Evolutionary conservation across 1,140 invertebrate species (phyloP), one percentile per base, ranked within the genome.

Genomic region (Tribolium castaneum): DNA sequence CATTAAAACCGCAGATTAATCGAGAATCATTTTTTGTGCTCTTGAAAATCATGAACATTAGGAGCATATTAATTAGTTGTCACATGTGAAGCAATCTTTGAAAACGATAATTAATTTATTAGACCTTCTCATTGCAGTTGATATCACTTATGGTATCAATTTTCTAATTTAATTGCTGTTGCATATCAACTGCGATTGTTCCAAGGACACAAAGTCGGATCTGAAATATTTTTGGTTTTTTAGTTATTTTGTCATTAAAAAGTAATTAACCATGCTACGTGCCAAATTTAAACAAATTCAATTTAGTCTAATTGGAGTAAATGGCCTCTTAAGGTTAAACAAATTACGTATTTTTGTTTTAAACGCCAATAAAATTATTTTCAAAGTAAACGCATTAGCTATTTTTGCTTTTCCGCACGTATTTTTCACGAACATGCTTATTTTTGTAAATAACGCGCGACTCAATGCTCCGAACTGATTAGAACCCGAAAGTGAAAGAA

Each of bases 311-410:
- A 66, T 66, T 9, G 14, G 34, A 66, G 19, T 76, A 76, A 70
- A 50, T 76, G 75, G 59, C 75, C 75, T 76, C 39, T 35, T 25
- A 51, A 76, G 75, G 59, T 75, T 75, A 59, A 45, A 66, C 62
- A 76, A 76, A 70, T 76, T 59, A 39, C 70, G n/a, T 49, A 51
- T 35, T 49, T 62, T 75, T 76, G 13, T 13, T 50, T 16, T 16
- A 25, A 66, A 76, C 56, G 56, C 51, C 14, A 66, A 70, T 66
- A 66, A 76, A 45, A 66, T 16, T 56, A 66, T 7, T 22, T 50
- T 7, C 12, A 12, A 62, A 22, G 25, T 76, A 35, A 62, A 76
- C 16, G 74, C 50, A 30, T 76, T 76, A 30, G 16, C 16, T 19
- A 76, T 13, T 66, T 66, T 76, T 76, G 45, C 6, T 16, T 0